A percentile compares a stretch with the other conserved stretches of the same genome.
Conservation (phyloP, 1,140 invertebrate genomes). For the Mamestra configurata region DNA sequence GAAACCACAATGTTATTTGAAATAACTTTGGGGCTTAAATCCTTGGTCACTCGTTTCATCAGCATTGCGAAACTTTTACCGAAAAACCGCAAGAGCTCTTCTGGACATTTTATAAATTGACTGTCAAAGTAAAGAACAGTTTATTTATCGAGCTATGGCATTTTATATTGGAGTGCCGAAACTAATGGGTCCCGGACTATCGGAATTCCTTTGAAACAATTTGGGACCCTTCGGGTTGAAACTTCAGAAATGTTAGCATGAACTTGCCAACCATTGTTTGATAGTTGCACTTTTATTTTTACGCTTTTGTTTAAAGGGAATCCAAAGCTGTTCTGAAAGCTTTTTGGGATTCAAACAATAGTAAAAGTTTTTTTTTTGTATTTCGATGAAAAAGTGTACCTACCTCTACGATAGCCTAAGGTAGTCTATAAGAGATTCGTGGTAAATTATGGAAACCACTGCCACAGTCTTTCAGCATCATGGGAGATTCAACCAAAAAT, state of each 20-base stretch:
- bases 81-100: slow-evolving; percentile 33
- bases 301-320: slow-evolving; percentile 34
- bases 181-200: slow-evolving; percentile 45
- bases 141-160: slow-evolving; percentile 46
- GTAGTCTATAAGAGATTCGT: no score
- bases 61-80: slow-evolving; percentile 25
- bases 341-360: background rate
- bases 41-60: slow-evolving; percentile 6
- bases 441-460: no score
- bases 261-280: slow-evolving; percentile 48
- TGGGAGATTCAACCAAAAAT: no score
- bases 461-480: no score
- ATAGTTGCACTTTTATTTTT: slow-evolving; percentile 57
- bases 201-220: slow-evolving; percentile 53
- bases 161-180: slow-evolving; percentile 49
- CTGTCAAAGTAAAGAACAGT: slow-evolving; percentile 48
- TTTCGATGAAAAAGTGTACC: no score
- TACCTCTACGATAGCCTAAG: no score
- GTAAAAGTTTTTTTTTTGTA: background rate
- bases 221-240: slow-evolving; percentile 39
- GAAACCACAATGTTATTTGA: background rate
- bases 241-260: slow-evolving; percentile 42
- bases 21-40: slow-evolving; percentile 28
- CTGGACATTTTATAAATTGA: slow-evolving; percentile 49
- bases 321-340: background rate